phyloP scores from a whole-genome alignment of 1,140 invertebrate genomes.

The Drosophila elegans region DNA sequence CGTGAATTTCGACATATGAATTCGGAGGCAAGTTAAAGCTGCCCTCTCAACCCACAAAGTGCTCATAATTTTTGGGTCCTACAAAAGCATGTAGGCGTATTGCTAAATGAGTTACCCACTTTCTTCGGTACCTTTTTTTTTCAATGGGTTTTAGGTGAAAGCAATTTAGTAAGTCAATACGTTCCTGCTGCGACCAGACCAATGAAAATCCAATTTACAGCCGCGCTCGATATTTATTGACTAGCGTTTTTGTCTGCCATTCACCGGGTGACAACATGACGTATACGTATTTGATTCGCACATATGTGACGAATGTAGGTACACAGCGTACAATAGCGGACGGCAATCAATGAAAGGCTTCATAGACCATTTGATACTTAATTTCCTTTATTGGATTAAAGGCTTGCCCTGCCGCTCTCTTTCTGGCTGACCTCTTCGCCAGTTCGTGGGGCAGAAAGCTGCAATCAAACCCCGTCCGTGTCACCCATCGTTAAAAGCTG shows the following conservation, averaged over 20 bases:
- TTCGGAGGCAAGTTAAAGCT: constrained; percentile 27
- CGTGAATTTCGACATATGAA: constrained; percentile 66
- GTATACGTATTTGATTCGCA: constrained; percentile 50
- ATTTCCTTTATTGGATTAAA: constrained; percentile 82
- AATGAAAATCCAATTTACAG: constrained; percentile 47
- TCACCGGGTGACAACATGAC: constrained; percentile 42
- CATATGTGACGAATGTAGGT: constrained; percentile 29
- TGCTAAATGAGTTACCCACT: constrained; percentile 14
- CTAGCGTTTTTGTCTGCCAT: constrained; percentile 30
- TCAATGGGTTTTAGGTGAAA: constrained; percentile 20
- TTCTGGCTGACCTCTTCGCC: constrained; percentile 40
- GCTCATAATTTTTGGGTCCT: constrained; percentile 37
- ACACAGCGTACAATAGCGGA: not conserved
- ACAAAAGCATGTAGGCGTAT: not conserved
- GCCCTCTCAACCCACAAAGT: constrained; percentile 27
- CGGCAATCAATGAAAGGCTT: constrained; percentile 63
- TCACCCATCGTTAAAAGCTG: constrained; percentile 44
- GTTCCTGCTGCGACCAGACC: constrained; percentile 3
- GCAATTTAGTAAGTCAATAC: constrained; percentile 49
- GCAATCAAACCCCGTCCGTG: constrained; percentile 57
- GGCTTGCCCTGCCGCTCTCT: constrained; percentile 25
- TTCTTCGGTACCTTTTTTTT: not conserved
- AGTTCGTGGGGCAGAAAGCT: constrained; percentile 39
- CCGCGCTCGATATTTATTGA: constrained; percentile 29
- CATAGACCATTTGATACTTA: constrained; percentile 72